Evolutionary conservation across 2,888 invertebrate genomes (phyloP), one percentile per base, ranked within the genome.

Genomic region (Bellardia pandia): DNA sequence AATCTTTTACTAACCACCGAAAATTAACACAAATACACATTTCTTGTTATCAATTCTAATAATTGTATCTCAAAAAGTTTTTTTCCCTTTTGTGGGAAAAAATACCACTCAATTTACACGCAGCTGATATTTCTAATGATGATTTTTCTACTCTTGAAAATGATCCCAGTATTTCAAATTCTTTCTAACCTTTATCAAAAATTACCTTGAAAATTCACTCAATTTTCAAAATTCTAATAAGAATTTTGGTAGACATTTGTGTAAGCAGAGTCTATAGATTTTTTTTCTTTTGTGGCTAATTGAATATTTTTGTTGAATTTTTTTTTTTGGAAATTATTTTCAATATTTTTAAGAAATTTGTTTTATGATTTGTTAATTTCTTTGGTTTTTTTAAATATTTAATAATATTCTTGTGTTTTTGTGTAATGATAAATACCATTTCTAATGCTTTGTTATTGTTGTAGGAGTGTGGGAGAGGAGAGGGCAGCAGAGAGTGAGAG

Each of bases 1-100:
- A 90, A 84, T 90, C 88, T 82, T 89, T 89, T 88, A 88, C 88
- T 89, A 91, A 91, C 91, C 91, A 88, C 89, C 88, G 71, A 85
- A 87, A 77, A 71, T 83, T 48, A 51, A 30, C 72, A 56, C 64
- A 71, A 77, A 77, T 48, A 64, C 37, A 42, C 48, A 4, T 30
- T 64, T 23, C 23, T 84, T 79, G 53, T 79, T 75, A 79, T 69
- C 68, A 58, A 23, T 79, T 85, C 74, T 45, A 74, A 75, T 37
- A 33, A 62, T 79, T 69, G 66, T 75, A 83, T 45, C 85, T 79
- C 79, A 79, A 53, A 64, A 75, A 48, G 53, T 68, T 69, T 42
- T 79, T 74, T 75, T 85, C 68, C 85, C 85, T 79, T 72, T 64
- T 81, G 56, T 16, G 37, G 23, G 37, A 11, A 53, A 69, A 82